A percentile compares a stretch with the other conserved stretches of the same genome.
Evolutionary conservation across 2,113 vertebrate species (phyloP).

Genomic region (Paramisgurnus dabryanus): DNA sequence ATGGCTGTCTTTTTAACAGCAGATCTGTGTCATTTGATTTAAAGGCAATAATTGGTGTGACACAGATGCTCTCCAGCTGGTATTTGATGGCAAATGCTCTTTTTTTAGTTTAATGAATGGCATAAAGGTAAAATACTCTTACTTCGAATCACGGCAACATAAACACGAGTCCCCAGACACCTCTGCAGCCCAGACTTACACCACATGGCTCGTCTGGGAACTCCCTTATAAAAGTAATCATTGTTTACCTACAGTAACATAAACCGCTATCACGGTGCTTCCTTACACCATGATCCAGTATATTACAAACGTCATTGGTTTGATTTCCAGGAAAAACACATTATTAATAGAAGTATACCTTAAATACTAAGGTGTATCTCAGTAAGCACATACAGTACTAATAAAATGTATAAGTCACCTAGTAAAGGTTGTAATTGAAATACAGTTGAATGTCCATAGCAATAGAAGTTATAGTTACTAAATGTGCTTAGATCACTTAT

Average conservation of each 20-base stretch:
- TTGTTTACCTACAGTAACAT: neutral
- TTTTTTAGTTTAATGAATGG: conserved; percentile 6
- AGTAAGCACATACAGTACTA: too few relatives aligned
- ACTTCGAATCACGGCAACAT: conserved; percentile 12
- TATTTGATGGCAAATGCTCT: neutral
- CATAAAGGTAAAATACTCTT: conserved; percentile 29
- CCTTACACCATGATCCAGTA: too few relatives aligned
- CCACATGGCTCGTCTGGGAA: conserved; percentile 20
- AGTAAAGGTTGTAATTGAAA: too few relatives aligned
- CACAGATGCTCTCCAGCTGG: conserved; percentile 18
- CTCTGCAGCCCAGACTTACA: neutral
- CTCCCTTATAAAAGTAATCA: neutral
- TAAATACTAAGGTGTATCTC: too few relatives aligned
- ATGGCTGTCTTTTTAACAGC: conserved; percentile 11
- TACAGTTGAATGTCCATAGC: too few relatives aligned
- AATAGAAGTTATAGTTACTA: too few relatives aligned
- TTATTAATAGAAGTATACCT: too few relatives aligned
- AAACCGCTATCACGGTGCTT: too few relatives aligned
- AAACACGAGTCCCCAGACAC: conserved; percentile 10
- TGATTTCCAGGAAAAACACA: neutral
- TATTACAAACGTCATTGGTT: too few relatives aligned
- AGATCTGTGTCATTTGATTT: conserved; percentile 5
- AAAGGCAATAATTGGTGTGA: neutral
- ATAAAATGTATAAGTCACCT: too few relatives aligned
- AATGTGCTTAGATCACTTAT: neutral